phyloP scores from a whole-genome alignment of 2,113 vertebrate genomes.

The Psilopsiagon aymara region DNA sequence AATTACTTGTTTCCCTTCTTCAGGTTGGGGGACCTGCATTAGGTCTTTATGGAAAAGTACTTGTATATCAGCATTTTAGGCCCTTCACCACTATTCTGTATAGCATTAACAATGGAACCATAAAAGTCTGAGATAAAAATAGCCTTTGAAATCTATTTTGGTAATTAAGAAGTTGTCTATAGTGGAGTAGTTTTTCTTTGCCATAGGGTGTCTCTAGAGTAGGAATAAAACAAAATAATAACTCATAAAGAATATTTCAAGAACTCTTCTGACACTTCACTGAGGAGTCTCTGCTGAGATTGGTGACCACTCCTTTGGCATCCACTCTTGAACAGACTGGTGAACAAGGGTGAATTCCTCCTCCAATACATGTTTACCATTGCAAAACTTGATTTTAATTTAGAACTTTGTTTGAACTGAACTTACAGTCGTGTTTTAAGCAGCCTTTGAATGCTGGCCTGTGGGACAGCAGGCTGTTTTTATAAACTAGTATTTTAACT shows the following conservation, averaged over 20 bases:
- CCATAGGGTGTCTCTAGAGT: not conserved
- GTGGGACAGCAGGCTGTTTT: not conserved
- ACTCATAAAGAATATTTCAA: not conserved
- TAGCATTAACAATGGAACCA: not conserved
- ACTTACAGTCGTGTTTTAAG: not conserved
- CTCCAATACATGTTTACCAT: not conserved
- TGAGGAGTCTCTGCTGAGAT: not conserved
- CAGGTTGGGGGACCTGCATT: not conserved
- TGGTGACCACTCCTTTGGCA: constrained; percentile 14
- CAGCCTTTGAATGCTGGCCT: not conserved
- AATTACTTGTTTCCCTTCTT: not conserved
- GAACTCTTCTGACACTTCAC: not conserved
- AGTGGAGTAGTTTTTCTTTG: not conserved
- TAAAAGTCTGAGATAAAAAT: not conserved
- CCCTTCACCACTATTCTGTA: not conserved
- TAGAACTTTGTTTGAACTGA: not conserved
- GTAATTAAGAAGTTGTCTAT: not conserved
- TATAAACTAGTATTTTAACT: not conserved
- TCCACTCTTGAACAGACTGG: not conserved
- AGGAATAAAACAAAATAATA: not conserved
- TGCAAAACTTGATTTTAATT: constrained; percentile 14
- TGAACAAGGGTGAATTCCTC: not conserved
- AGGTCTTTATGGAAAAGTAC: not conserved
- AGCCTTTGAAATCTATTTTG: constrained; percentile 6
- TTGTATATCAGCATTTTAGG: not conserved